Conservation (phyloP, 2,888 invertebrate species). For the Linnaemya tessellans region DNA sequence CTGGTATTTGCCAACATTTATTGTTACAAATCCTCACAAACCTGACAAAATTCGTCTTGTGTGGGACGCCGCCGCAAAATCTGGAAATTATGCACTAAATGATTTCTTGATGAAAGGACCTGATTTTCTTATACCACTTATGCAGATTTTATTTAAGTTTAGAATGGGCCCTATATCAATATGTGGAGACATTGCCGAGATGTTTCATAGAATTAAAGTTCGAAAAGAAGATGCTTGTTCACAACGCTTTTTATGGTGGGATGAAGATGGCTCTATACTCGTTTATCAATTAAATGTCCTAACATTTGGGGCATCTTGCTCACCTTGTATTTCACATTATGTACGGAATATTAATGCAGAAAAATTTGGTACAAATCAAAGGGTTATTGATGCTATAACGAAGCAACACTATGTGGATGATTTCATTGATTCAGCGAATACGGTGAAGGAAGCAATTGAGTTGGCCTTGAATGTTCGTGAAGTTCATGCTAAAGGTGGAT, state of each 20-base stretch:
- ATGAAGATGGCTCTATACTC: neutral
- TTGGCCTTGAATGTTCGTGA: no score
- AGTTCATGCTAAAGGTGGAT: no score
- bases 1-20: conserved; percentile 64
- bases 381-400: no score
- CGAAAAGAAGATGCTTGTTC: conserved; percentile 36
- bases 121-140: conserved; percentile 41
- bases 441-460: no score
- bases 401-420: no score
- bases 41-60: conserved; percentile 52
- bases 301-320: conserved; percentile 27
- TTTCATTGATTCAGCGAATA: no score
- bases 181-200: conserved; percentile 57
- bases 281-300: conserved; percentile 42
- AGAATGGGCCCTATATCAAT: conserved; percentile 43
- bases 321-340: conserved; percentile 29
- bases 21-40: conserved; percentile 52
- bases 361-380: no score
- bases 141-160: conserved; percentile 43
- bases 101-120: conserved; percentile 52
- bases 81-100: conserved; percentile 21
- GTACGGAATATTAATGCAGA: no score
- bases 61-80: conserved; percentile 56
- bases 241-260: conserved; percentile 62
- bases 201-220: conserved; percentile 64